Percentiles rank a stretch among this genome's conserved stretches.
Conservation (phyloP, 2,113 vertebrate species). For the Numenius arquata region DNA sequence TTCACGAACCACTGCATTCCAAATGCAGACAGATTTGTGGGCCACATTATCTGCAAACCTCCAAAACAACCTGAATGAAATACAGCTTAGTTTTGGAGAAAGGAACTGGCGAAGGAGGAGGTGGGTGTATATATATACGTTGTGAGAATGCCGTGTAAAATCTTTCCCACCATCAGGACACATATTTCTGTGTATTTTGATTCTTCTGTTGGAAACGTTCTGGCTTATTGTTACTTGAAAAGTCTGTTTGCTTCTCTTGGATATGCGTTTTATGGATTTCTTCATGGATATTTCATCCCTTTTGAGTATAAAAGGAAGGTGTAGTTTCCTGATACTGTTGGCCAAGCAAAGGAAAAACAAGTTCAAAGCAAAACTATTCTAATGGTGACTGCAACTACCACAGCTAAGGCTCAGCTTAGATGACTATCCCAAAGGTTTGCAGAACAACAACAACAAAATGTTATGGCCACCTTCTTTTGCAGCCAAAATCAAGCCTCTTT, state of each 20-base stretch:
- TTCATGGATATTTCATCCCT: background rate
- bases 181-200: constrained; percentile 2
- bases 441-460: background rate
- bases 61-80: constrained; percentile 28
- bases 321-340: background rate
- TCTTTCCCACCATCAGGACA: constrained; percentile 13
- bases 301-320: background rate
- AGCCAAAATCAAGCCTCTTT: background rate
- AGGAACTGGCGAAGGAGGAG: background rate
- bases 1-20: background rate
- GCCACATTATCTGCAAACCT: background rate
- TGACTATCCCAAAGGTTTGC: background rate
- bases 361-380: background rate
- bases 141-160: constrained; percentile 9
- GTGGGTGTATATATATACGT: background rate
- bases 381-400: background rate
- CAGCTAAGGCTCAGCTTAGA: background rate
- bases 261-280: background rate
- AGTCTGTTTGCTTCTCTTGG: constrained; percentile 12
- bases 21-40: constrained; percentile 26
- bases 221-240: constrained; percentile 21
- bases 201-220: background rate
- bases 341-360: background rate
- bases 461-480: background rate
- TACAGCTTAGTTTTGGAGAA: constrained; percentile 26